Conservation (phyloP, 2,113 vertebrate genomes). For the Ochotona curzoniae region DNA sequence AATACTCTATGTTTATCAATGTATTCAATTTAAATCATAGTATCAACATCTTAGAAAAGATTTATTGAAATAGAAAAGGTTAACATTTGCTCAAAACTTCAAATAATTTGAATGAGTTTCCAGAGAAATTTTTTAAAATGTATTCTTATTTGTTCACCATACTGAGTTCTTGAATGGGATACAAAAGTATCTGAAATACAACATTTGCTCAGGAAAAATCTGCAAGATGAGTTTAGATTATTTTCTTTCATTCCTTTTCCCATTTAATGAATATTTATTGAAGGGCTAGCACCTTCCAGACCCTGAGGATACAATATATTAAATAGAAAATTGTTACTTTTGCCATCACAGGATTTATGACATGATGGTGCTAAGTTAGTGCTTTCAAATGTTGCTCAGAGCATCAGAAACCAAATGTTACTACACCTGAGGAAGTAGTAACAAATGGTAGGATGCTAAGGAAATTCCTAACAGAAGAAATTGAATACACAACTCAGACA, state of each 20-base stretch:
- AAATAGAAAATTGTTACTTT: background rate
- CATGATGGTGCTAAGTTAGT: background rate
- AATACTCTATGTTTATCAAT: background rate
- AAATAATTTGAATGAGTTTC: background rate
- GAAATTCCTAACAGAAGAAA: background rate
- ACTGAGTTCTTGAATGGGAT: background rate
- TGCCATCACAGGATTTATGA: background rate
- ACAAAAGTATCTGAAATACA: background rate
- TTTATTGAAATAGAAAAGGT: background rate
- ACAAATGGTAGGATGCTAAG: background rate
- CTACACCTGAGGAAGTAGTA: background rate
- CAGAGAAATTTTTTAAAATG: background rate
- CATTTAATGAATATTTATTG: background rate
- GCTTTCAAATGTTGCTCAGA: background rate
- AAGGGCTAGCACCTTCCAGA: background rate
- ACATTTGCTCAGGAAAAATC: background rate
- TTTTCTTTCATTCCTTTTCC: conserved; percentile 6
- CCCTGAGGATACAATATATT: background rate
- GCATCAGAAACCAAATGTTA: background rate
- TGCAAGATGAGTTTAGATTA: background rate
- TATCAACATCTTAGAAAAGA: background rate
- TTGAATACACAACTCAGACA: background rate
- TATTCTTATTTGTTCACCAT: background rate
- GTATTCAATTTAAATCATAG: conserved; percentile 14
- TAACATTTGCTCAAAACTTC: conserved; percentile 10